These are phyloP conservation scores for Trichonephila inaurata DNA, from an alignment of 1,140 invertebrate genomes.

Conservation along the genomic window DNA sequence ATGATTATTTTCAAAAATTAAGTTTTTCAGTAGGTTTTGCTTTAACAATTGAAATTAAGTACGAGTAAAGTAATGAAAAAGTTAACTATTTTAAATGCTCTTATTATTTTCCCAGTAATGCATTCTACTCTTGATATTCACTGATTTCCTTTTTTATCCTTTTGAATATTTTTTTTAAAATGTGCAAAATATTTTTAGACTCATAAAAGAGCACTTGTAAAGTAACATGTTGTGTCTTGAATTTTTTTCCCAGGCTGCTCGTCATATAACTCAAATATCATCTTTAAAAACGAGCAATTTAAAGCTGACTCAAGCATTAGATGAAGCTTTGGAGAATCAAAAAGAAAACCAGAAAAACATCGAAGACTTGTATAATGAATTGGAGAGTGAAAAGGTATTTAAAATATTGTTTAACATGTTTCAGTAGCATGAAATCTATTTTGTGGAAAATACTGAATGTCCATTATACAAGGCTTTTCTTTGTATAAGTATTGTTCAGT, in stretches of 20 bases:
- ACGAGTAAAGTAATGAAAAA: too few relatives aligned
- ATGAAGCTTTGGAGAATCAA: slow-evolving; percentile 82
- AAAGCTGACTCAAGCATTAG: slow-evolving; percentile 82
- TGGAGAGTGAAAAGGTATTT: slow-evolving; percentile 63
- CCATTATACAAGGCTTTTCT: background rate
- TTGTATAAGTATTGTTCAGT: background rate
- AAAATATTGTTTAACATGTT: background rate
- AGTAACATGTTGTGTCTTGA: too few relatives aligned
- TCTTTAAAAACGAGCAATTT: slow-evolving; percentile 84
- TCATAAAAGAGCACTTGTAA: too few relatives aligned
- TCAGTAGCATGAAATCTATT: background rate
- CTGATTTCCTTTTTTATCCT: too few relatives aligned
- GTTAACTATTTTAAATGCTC: too few relatives aligned
- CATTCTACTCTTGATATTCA: too few relatives aligned
- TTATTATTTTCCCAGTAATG: too few relatives aligned
- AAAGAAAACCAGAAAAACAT: slow-evolving; percentile 80
- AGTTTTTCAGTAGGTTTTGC: too few relatives aligned
- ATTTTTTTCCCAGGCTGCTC: slow-evolving; percentile 80
- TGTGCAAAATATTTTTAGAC: too few relatives aligned
- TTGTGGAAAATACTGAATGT: background rate
- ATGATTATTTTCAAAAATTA: too few relatives aligned
- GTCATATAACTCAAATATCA: slow-evolving; percentile 85
- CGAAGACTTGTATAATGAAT: slow-evolving; percentile 77
- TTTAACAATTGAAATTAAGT: too few relatives aligned
- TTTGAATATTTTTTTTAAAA: too few relatives aligned